Percentiles rank a stretch among this genome's conserved stretches.
Evolutionary conservation across 2,113 vertebrate genomes (phyloP).

Genomic region (Setophaga petechia): DNA sequence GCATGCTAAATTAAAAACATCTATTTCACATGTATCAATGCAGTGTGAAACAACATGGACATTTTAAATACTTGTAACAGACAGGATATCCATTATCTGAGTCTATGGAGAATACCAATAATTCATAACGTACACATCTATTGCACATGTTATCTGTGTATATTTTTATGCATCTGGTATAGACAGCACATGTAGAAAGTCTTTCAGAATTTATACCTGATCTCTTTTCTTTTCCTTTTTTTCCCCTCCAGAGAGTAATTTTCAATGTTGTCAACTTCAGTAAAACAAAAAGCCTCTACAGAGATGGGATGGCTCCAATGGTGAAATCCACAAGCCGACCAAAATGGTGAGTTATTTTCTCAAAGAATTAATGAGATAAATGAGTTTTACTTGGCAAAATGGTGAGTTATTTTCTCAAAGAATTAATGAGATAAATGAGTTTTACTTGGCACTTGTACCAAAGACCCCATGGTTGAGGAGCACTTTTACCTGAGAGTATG

Average conservation of each 20-base stretch:
- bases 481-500: not conserved
- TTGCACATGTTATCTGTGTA: not conserved
- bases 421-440: not conserved
- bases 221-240: not conserved
- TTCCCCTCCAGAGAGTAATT: slow-evolving; percentile 85
- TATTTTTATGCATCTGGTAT: not conserved
- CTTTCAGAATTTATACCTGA: not conserved
- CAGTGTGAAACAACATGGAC: not conserved
- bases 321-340: slow-evolving; percentile 96
- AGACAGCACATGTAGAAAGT: not conserved
- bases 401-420: slow-evolving; percentile 74
- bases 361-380: not conserved
- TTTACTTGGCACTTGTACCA: not conserved
- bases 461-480: not conserved
- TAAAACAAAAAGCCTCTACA: slow-evolving; percentile 98
- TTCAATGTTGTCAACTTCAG: slow-evolving; percentile 99
- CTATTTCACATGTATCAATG: not conserved
- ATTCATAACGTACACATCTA: not conserved
- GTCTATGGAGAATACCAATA: not conserved
- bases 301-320: slow-evolving; percentile 96
- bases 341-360: slow-evolving; percentile 84
- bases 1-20: not conserved
- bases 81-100: not conserved
- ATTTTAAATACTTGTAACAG: not conserved
- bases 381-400: slow-evolving; percentile 73